phyloP scores from a whole-genome alignment of 2,113 vertebrate species.

The Mormyrus lacerda region DNA sequence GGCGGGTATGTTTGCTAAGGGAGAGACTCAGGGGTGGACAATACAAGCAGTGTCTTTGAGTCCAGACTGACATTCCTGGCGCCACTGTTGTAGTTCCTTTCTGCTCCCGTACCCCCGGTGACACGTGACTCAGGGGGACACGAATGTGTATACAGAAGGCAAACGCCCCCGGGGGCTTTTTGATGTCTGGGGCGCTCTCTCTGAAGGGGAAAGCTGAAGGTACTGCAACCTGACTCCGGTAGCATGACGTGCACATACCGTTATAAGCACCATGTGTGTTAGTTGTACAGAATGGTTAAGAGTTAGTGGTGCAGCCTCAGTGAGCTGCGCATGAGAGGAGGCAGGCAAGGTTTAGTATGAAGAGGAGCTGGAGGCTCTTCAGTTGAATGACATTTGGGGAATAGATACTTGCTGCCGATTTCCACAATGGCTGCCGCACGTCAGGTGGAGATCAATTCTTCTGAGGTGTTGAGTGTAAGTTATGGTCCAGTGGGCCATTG shows the following conservation, averaged over 20 bases:
- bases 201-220: not conserved
- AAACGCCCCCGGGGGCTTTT: not conserved
- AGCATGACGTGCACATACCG: not conserved
- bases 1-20: not conserved
- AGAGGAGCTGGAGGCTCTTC: not conserved
- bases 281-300: not conserved
- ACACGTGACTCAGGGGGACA: not conserved
- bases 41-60: slow-evolving; percentile 25
- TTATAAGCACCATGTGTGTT: not conserved
- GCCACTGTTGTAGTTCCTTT: not conserved
- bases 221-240: not conserved
- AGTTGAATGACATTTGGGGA: not conserved
- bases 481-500: not conserved
- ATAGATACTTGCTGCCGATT: not conserved
- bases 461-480: not conserved
- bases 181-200: not conserved
- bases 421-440: not conserved
- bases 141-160: not conserved
- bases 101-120: not conserved
- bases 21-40: not conserved
- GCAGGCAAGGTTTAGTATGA: not conserved
- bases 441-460: not conserved
- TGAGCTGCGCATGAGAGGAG: not conserved
- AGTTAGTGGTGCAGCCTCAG: not conserved
- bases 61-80: not conserved